phyloP scores from a whole-genome alignment of 2,113 vertebrate genomes.

The Apeltes quadracus region DNA sequence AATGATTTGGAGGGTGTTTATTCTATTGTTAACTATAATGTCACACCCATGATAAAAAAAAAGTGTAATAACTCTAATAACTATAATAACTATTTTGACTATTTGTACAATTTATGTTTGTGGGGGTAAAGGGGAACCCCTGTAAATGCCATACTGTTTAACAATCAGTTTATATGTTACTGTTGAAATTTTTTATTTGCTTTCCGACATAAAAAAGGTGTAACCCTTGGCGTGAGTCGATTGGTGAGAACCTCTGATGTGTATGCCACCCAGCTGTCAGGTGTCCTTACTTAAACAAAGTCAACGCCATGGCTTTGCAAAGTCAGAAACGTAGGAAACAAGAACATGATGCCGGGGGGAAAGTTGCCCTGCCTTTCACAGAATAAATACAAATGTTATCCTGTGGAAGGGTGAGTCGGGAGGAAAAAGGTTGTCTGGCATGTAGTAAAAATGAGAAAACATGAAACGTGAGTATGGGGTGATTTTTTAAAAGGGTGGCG shows the following conservation, averaged over 20 bases:
- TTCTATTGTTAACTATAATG: no score
- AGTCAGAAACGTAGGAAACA: constrained; percentile 7
- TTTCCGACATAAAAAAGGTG: constrained; percentile 27
- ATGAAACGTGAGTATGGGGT: constrained; percentile 68
- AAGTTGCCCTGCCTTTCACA: constrained; percentile 10
- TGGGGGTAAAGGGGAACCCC: no score
- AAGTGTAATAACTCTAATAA: no score
- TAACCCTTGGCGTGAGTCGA: constrained; percentile 16
- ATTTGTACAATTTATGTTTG: no score
- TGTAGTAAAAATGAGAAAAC: constrained; percentile 67
- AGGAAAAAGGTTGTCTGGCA: constrained; percentile 51
- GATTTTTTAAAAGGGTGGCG: constrained; percentile 58
- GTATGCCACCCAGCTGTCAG: not conserved
- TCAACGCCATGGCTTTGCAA: not conserved
- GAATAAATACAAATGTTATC: constrained; percentile 48
- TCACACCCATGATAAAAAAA: no score
- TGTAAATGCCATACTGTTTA: no score
- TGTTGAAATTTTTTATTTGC: not conserved
- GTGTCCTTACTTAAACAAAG: not conserved
- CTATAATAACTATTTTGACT: no score
- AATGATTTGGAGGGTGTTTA: not conserved
- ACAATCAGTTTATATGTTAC: no score
- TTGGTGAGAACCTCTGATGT: constrained; percentile 19
- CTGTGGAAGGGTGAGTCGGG: constrained; percentile 18
- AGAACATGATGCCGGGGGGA: constrained; percentile 12